These are phyloP conservation scores for Lordiphosa mommai DNA, from an alignment of 1,140 invertebrate species.

Conservation along the genomic window DNA sequence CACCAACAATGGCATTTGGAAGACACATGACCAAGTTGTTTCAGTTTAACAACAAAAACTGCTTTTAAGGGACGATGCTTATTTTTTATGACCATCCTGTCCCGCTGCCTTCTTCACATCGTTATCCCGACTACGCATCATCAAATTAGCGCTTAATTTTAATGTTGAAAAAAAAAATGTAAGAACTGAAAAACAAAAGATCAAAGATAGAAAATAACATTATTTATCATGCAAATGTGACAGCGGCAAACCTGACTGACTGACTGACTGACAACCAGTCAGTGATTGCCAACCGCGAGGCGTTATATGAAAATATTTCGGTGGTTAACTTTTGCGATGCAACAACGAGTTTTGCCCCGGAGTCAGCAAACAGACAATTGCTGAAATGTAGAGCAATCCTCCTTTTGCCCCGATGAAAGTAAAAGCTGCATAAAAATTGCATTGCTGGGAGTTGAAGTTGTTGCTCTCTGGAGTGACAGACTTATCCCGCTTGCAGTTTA, in stretches of 20 bases:
- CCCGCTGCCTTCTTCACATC: neutral
- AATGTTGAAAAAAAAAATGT: slow-evolving; percentile 35
- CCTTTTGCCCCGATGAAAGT: slow-evolving; percentile 51
- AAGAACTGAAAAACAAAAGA: slow-evolving; percentile 14
- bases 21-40: slow-evolving; percentile 20
- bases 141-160: slow-evolving; percentile 62
- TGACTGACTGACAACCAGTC: slow-evolving; percentile 26
- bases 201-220: slow-evolving; percentile 44
- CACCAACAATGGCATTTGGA: slow-evolving; percentile 29
- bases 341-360: slow-evolving; percentile 11
- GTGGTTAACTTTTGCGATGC: slow-evolving; percentile 52
- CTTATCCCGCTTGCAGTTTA: slow-evolving; percentile 54
- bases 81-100: slow-evolving; percentile 40
- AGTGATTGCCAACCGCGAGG: slow-evolving; percentile 46
- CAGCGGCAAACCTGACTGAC: slow-evolving; percentile 9
- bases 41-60: slow-evolving; percentile 28
- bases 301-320: slow-evolving; percentile 56
- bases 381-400: slow-evolving; percentile 59
- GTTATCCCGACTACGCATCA: slow-evolving; percentile 49
- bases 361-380: slow-evolving; percentile 55
- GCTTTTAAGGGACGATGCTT: slow-evolving; percentile 45
- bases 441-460: slow-evolving; percentile 40
- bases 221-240: slow-evolving; percentile 65
- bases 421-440: slow-evolving; percentile 60
- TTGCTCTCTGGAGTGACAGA: slow-evolving; percentile 21